Percentiles rank a stretch among this genome's conserved stretches.
These are phyloP conservation scores for Agrotis ipsilon DNA, from an alignment of 2,888 invertebrate species.

Conservation along the genomic window DNA sequence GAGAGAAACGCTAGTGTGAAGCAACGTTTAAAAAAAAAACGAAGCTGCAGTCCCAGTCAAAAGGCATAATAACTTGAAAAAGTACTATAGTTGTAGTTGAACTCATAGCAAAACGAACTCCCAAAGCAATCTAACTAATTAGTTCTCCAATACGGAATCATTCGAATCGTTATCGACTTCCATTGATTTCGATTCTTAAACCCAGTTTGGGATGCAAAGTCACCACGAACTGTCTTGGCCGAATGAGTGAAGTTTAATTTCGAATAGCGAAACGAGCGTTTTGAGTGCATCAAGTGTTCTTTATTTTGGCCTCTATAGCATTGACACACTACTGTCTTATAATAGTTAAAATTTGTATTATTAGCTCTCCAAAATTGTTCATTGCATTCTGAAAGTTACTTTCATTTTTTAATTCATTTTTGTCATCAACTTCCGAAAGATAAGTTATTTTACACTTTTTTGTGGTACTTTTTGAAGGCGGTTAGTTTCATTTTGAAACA, in stretches of 20 bases:
- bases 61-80: too few species aligned
- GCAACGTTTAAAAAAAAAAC: too few species aligned
- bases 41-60: too few species aligned
- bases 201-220: constrained; percentile 44
- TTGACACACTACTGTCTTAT: constrained; percentile 12
- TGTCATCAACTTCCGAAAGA: too few species aligned
- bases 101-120: background rate
- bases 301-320: constrained; percentile 36
- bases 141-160: background rate
- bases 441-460: too few species aligned
- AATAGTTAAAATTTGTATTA: background rate
- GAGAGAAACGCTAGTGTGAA: too few species aligned
- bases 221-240: constrained; percentile 58
- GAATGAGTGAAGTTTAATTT: constrained; percentile 74
- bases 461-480: too few species aligned
- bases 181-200: background rate
- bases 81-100: background rate
- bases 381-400: too few species aligned
- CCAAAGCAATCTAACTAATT: background rate
- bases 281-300: constrained; percentile 63
- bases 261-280: constrained; percentile 60
- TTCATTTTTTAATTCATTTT: too few species aligned
- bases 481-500: too few species aligned
- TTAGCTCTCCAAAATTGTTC: background rate
- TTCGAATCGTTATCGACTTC: background rate